Evolutionary conservation across 2,113 vertebrate species (phyloP), one percentile per base, ranked within the genome.

Genomic region (Heterocephalus glaber): DNA sequence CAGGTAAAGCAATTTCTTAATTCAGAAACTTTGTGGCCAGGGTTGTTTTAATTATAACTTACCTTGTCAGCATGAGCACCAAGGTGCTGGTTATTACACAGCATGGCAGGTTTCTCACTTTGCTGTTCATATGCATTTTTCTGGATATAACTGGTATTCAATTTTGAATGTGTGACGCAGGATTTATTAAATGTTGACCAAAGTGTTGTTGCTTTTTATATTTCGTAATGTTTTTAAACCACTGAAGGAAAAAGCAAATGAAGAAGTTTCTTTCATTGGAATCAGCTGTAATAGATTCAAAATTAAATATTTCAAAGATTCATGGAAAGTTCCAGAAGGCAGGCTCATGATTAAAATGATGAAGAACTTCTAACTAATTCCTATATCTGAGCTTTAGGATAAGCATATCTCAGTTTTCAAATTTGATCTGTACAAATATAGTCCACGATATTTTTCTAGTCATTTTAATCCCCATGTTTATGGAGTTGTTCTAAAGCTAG

Each of bases 301-400:
- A 72, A 86, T 77, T 80, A 89, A 81, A 33, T 87, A 95, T 96
- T 94, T 94, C 66, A 80, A 87, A 96, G 49, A 87, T 76, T 90
- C 63, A 68, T 72, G 35, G 47, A 80, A 92, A 90, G 24, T 89
- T 96, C 82, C 61, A 86, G 65, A 87, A 95, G 63, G 41, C 19
- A 85, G 5, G 16, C 7, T 92, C 84, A 70, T n/a, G 19, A 72
- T 3, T 91, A 60, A 86, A 92, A 90, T 70, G 5, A 52, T 5
- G 13, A 60, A 68, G 88, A 91, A 86, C 77, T 52, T 83, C 35
- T 19, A 90, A 38, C 20, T 74, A 49, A 17, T 89, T 86, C 12
- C 33, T 80, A 68, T 10, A 35, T 26, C 5, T 49, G 33, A 92
- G 33, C 52, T 95, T 96, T 24, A 56, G 22, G 14, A n/a, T 72